A percentile compares a stretch with the other conserved stretches of the same genome.
These are phyloP conservation scores for Phrynosoma platyrhinos DNA, from an alignment of 2,113 vertebrate genomes.

Conservation along the genomic window DNA sequence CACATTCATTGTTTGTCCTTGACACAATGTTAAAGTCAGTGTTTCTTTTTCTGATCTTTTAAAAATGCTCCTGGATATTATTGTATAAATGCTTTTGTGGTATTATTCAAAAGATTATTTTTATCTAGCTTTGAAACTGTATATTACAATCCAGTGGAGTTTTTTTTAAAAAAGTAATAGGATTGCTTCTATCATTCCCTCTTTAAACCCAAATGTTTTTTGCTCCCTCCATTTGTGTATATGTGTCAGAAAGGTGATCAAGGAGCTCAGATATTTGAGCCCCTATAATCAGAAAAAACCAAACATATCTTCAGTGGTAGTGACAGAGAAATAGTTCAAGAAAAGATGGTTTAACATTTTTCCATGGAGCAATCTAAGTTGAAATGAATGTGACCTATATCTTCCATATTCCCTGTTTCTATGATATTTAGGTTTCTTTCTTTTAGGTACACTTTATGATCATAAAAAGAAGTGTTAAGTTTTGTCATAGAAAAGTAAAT, in stretches of 20 bases:
- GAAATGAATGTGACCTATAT: conserved; percentile 27
- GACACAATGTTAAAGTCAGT: neutral
- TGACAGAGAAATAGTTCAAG: conserved; percentile 20
- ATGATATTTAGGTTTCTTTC: conserved; percentile 24
- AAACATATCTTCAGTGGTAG: conserved; percentile 22
- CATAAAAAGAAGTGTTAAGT: conserved; percentile 38
- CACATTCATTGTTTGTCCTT: conserved; percentile 12
- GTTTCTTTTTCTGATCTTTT: conserved; percentile 19
- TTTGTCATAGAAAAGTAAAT: conserved; percentile 50
- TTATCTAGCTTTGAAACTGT: conserved; percentile 34
- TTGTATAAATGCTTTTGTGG: conserved; percentile 28
- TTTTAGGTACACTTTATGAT: conserved; percentile 53
- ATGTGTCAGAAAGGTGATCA: conserved; percentile 23
- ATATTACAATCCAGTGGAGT: conserved; percentile 21
- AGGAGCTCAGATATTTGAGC: conserved; percentile 39
- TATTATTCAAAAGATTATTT: conserved; percentile 55
- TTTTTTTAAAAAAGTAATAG: conserved; percentile 25
- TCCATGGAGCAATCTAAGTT: neutral
- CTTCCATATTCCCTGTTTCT: conserved; percentile 41
- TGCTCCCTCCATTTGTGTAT: neutral
- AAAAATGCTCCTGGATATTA: neutral
- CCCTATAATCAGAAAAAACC: conserved; percentile 32
- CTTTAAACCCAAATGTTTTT: conserved; percentile 40
- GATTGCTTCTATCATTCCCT: conserved; percentile 32
- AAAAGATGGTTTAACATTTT: neutral